Base-by-base conservation (phyloP, 2,888 invertebrate species). In the Celastrina argiolus region DNA sequence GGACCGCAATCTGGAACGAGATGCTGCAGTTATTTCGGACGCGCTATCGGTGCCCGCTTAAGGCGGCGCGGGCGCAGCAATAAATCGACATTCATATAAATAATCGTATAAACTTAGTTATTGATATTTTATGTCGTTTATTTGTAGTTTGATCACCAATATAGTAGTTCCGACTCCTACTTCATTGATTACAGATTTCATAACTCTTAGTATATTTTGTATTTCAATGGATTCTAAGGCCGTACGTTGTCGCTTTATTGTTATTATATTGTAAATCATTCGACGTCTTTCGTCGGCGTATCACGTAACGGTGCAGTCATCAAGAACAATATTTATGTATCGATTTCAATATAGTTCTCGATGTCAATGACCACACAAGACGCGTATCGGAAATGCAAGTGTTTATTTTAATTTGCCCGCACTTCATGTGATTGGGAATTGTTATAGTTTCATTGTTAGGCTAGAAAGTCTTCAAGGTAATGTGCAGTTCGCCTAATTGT, bases 11-110 rank as follows among this genome's bases (percentile, higher is more conserved):
- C 87, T 83, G 75, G 76, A 81, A 75, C 82, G 78, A 84, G 83
- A 84, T 81, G 83, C 75, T 78, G 73, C 78, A 83, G 89, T 85
- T 90, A 90, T 89, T 89, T 90, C 83, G 88, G 88, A 86, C 81
- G 83, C 81, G 77, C 87, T 89, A 90, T 90, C 90, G 78, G 75
- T 79, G 80, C 77, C 77, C 80, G 82, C 80, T 80, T 77, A 79
- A 72, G 80, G 81, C 82, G 82, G 80, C 10, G 36, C 31, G 18
- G 18, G 22, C 51, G 22, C 79, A 81, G 80, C 79, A 81, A 85
- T 88, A 84, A 87, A 87, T 80, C 84, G 82, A 82, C 81, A 86
- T 82, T 58, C 59, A 59, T 36, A 39, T 56, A 36, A 77, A 76
- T 77, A 76, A 79, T 81, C 77, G 77, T 78, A 81, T 67, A 68